A percentile compares a stretch with the other conserved stretches of the same genome.
These are phyloP conservation scores for Xiphophorus birchmanni DNA, from an alignment of 2,797 vertebrate genomes.

Conservation along the genomic window DNA sequence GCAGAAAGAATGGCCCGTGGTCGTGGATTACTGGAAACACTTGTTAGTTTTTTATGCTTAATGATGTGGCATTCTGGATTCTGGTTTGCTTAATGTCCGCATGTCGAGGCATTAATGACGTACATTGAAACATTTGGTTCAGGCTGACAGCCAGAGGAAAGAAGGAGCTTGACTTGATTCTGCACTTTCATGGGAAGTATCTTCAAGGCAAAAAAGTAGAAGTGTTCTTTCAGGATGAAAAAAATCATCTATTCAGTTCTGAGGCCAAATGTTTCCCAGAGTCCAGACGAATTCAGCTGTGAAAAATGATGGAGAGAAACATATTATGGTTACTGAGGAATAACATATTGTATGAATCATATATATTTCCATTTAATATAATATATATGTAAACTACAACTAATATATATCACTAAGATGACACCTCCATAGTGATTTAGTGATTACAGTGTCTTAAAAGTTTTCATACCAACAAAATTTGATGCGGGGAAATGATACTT, in stretches of 20 bases:
- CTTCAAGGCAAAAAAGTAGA: slow-evolving; percentile 36
- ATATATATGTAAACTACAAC: background rate
- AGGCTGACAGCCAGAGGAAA: slow-evolving; percentile 31
- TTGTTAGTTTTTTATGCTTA: slow-evolving; percentile 24
- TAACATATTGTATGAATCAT: background rate
- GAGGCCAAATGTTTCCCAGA: slow-evolving; percentile 23
- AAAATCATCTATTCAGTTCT: slow-evolving; percentile 33
- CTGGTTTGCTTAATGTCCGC: slow-evolving; percentile 51
- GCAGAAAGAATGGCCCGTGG: slow-evolving; percentile 13
- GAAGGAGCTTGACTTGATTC: slow-evolving; percentile 3
- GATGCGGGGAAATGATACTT: background rate
- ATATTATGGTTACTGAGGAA: background rate
- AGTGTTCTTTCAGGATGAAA: slow-evolving; percentile 38
- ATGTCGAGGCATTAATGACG: slow-evolving; percentile 53
- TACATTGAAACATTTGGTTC: slow-evolving; percentile 29
- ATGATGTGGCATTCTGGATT: slow-evolving; percentile 21
- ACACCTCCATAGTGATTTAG: background rate
- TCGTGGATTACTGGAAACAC: slow-evolving; percentile 33
- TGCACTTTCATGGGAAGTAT: slow-evolving; percentile 19
- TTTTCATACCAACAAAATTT: background rate
- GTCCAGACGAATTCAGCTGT: slow-evolving; percentile 26
- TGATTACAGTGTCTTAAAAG: background rate
- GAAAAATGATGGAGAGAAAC: slow-evolving; percentile 25
- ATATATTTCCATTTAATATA: background rate
- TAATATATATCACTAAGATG: background rate